These are phyloP conservation scores for Prolemur simus DNA, from an alignment of 2,113 vertebrate species.

Conservation along the genomic window DNA sequence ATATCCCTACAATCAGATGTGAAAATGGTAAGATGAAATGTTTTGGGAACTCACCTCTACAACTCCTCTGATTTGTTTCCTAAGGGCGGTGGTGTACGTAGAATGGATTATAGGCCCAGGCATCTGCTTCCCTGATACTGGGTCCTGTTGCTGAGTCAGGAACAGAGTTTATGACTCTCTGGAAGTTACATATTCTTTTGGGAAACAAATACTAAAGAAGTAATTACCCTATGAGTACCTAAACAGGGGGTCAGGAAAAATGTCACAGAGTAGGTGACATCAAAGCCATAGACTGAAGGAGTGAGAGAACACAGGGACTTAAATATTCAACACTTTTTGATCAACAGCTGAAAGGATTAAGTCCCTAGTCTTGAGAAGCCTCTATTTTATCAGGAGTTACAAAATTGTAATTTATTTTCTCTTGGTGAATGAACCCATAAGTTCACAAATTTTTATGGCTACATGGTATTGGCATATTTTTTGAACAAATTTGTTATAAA, in stretches of 20 bases:
- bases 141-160: neutral
- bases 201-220: too few relatives aligned
- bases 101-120: neutral
- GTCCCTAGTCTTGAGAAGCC: neutral
- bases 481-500: neutral
- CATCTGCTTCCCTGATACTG: too few relatives aligned
- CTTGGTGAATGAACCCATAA: neutral
- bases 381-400: neutral
- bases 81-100: too few relatives aligned
- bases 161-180: neutral
- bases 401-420: neutral
- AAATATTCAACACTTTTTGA: neutral
- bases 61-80: neutral
- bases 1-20: neutral
- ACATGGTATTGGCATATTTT: neutral
- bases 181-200: neutral
- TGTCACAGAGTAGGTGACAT: too few relatives aligned
- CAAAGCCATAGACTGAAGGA: neutral
- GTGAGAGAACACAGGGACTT: neutral
- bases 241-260: neutral
- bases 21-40: too few relatives aligned
- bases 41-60: neutral
- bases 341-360: neutral
- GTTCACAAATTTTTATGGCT: neutral
- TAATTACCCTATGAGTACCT: neutral